phyloP scores from a whole-genome alignment of 2,888 invertebrate genomes.

The Sepiola atlantica region DNA sequence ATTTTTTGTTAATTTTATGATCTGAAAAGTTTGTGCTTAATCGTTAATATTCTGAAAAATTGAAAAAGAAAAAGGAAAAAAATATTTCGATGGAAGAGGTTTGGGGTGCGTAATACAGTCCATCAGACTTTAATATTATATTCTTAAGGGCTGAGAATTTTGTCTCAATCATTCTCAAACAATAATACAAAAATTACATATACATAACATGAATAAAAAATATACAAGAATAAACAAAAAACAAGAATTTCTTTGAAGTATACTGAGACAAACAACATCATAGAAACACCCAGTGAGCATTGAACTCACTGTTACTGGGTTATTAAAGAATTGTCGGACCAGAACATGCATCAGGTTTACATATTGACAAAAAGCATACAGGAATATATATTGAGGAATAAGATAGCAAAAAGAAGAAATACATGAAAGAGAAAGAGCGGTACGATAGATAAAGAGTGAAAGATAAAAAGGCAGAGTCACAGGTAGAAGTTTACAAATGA shows the following conservation, averaged over 20 bases:
- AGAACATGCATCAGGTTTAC: background rate
- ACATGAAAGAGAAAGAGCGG: background rate
- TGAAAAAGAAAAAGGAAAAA: too few species aligned
- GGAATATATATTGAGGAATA: background rate
- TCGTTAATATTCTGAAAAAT: too few species aligned
- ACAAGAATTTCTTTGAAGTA: background rate
- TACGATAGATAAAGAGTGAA: background rate
- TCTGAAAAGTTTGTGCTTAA: too few species aligned
- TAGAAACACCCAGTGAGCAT: background rate
- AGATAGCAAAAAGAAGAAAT: too few species aligned
- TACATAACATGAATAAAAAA: background rate
- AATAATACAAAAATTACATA: background rate
- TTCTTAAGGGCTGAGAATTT: background rate
- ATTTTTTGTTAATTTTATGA: too few species aligned
- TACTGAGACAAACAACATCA: background rate
- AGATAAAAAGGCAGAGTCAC: background rate
- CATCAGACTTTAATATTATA: background rate
- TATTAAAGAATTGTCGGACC: background rate
- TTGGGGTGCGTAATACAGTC: background rate
- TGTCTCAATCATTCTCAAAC: background rate
- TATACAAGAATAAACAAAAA: background rate
- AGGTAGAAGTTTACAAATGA: background rate
- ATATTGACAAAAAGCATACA: background rate
- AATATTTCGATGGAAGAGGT: too few species aligned
- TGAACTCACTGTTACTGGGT: background rate